Evolutionary conservation across 1,140 invertebrate species (phyloP).

Genomic region (Pararge aegeria): DNA sequence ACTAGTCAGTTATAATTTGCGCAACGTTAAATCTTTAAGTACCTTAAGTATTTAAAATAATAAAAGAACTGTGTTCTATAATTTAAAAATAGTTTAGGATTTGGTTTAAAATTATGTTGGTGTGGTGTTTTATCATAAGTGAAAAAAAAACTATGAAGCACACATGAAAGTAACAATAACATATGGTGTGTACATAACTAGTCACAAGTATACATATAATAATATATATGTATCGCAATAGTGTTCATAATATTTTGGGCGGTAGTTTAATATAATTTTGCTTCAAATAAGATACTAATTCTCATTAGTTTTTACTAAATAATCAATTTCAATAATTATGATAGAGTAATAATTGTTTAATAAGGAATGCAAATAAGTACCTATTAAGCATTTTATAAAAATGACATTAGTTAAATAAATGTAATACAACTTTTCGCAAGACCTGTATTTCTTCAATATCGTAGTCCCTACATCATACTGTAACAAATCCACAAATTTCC

Average conservation of each 20-base stretch:
- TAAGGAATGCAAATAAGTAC: too few relatives aligned
- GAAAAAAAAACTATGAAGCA: slow-evolving; percentile 47
- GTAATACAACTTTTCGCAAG: too few relatives aligned
- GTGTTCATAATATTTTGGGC: slow-evolving; percentile 40
- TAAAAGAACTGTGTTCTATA: slow-evolving; percentile 69
- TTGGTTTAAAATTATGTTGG: slow-evolving; percentile 74
- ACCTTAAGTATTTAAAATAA: slow-evolving; percentile 67
- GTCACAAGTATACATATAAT: slow-evolving; percentile 53
- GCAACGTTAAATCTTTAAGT: slow-evolving; percentile 76
- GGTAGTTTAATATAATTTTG: slow-evolving; percentile 7
- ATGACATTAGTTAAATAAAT: too few relatives aligned
- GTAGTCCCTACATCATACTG: too few relatives aligned
- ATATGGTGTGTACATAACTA: slow-evolving; percentile 69
- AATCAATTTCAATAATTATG: too few relatives aligned
- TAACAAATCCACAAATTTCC: too few relatives aligned
- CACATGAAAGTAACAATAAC: slow-evolving; percentile 45
- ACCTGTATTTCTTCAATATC: too few relatives aligned
- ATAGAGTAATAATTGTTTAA: too few relatives aligned
- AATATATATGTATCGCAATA: slow-evolving; percentile 55
- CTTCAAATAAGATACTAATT: background rate
- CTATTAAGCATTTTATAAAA: too few relatives aligned
- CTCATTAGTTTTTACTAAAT: too few relatives aligned
- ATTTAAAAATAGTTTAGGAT: slow-evolving; percentile 72
- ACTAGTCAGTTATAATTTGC: slow-evolving; percentile 80
- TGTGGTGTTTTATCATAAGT: slow-evolving; percentile 77